Conservation (phyloP, 2,888 invertebrate genomes). For the Parnassius glacialis region DNA sequence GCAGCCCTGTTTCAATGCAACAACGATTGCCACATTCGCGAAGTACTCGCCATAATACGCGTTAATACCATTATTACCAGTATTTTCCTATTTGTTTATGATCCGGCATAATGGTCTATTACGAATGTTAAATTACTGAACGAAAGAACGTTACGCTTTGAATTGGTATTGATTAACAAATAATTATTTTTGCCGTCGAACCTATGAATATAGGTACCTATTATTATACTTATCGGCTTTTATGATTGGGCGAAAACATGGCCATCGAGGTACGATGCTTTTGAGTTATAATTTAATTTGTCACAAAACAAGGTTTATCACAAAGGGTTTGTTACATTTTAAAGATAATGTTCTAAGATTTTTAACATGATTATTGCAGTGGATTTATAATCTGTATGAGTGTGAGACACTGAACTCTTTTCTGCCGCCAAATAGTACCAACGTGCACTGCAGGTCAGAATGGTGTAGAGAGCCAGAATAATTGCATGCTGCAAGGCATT, state of each 20-base stretch:
- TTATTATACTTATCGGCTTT: slow-evolving; percentile 14
- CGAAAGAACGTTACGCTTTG: slow-evolving; percentile 34
- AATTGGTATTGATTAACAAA: slow-evolving; percentile 35
- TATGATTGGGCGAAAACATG: slow-evolving; percentile 22
- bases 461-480: too few relatives aligned
- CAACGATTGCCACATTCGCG: slow-evolving; percentile 23
- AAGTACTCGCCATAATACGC: slow-evolving; percentile 43
- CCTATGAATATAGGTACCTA: neutral
- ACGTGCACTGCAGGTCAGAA: too few relatives aligned
- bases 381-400: too few relatives aligned
- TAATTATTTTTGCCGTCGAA: slow-evolving; percentile 29
- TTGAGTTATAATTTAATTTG: too few relatives aligned
- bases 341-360: too few relatives aligned
- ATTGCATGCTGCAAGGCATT: too few relatives aligned
- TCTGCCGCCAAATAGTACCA: too few relatives aligned
- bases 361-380: too few relatives aligned
- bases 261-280: too few relatives aligned
- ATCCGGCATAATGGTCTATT: slow-evolving; percentile 48
- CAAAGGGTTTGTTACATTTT: too few relatives aligned
- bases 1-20: slow-evolving; percentile 14
- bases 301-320: too few relatives aligned
- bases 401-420: too few relatives aligned
- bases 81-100: slow-evolving; percentile 64
- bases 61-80: slow-evolving; percentile 55
- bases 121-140: slow-evolving; percentile 44